Evolutionary conservation across 2,888 invertebrate species (phyloP), one percentile per base, ranked within the genome.

Genomic region (Reticulitermes lucifugus): DNA sequence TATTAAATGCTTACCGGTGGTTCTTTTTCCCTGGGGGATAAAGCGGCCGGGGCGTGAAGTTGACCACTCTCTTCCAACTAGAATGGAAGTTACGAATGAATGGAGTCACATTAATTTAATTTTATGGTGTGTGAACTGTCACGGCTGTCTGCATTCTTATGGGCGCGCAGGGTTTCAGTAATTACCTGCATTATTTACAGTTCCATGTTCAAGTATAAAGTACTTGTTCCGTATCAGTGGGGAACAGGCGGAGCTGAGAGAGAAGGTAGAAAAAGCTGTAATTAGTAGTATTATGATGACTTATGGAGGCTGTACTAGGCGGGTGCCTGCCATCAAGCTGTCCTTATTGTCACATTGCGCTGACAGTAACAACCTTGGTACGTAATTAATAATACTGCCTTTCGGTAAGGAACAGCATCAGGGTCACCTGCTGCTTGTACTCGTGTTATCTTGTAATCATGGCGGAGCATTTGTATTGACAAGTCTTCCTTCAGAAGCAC

Each of bases 301-400:
- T 79, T n/a, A 79, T 79, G n/a, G 43, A 51, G n/a, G 25, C 65
- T 7, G 9, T 25, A 65, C 25, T 22, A 51, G 51, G 25, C n/a
- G 55, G 10, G 21, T 46, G 25, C 51, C 46, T 21, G 35, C 60
- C 60, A 60, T 60, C 60, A 60, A 60, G 60, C 21, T 60, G 65
- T 65, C 29, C 80, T 79, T n/a, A 51, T 79, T 51, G 79, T 79
- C 79, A 79, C 51, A 79, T 41, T 51, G 59, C 55, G 29, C 60
- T 80, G 80, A 80, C 80, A 80, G 59, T 9, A 80, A 80, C 80
- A 80, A 60, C 80, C 60, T 60, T 21, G 29, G 51, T 80, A 29
- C 22, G 22, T 80, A 80, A 80, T 80, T 80, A 80, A 80, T 80
- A 80, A 60, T 80, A 60, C 60, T 80, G n/a, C 25, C 70, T 35